Evolutionary conservation across 2,888 invertebrate genomes (phyloP), one percentile per base, ranked within the genome.

Genomic region (Carcina quercana): DNA sequence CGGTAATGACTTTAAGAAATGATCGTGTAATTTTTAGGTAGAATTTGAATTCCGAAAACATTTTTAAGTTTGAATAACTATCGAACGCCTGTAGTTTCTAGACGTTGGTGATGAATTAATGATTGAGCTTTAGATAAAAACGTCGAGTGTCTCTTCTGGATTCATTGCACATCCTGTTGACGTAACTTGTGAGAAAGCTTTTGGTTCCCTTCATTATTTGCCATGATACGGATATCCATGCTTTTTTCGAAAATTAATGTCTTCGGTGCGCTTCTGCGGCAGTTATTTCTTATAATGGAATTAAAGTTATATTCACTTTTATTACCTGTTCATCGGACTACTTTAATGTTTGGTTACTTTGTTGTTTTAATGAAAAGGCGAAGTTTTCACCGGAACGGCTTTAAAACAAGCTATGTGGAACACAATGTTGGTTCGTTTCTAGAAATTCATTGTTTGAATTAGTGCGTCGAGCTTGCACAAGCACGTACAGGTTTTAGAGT

Each of bases 151-250:
- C n/a, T n/a, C n/a, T n/a, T n/a, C n/a, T n/a, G n/a, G n/a, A n/a
- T n/a, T n/a, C n/a, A n/a, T n/a, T n/a, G n/a, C n/a, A n/a, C n/a
- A n/a, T n/a, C n/a, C n/a, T n/a, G n/a, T n/a, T n/a, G n/a, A n/a
- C n/a, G n/a, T n/a, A n/a, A n/a, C n/a, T n/a, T n/a, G n/a, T n/a
- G n/a, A n/a, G n/a, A n/a, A n/a, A 48, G 52, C 53, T 55, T 54
- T 49, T n/a, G 49, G 58, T 60, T 53, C 59, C 51, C 57, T 62
- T 79, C 79, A 79, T 83, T 80, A 83, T 75, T 74, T 70, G 71
- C 66, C 68, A 78, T 80, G 82, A 83, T 72, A 70, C 56, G 70
- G 56, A 60, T 59, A 56, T 78, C 76, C 63, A 47, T 43, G 54
- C 61, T 67, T 62, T 67, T 64, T 67, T 63, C 61, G 21, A 30